A percentile compares a stretch with the other conserved stretches of the same genome.
These are phyloP conservation scores for Chaetodon trifasciatus DNA, from an alignment of 2,797 vertebrate genomes.

Conservation along the genomic window DNA sequence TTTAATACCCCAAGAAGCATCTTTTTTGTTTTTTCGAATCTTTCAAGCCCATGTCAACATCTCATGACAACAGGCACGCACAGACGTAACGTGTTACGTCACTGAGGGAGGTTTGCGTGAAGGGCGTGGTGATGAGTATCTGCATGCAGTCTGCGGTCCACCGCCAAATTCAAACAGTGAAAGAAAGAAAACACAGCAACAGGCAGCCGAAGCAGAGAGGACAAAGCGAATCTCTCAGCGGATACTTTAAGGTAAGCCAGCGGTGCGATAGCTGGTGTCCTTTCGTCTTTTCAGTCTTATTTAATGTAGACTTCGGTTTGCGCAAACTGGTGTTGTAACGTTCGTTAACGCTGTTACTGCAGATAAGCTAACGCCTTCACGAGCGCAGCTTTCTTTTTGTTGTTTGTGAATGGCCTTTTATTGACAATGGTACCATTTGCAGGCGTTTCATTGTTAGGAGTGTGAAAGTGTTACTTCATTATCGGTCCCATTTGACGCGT, in stretches of 20 bases:
- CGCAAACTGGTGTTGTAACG: background rate
- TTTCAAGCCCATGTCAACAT: background rate
- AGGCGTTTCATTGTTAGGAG: background rate
- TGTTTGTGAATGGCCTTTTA: background rate
- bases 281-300: background rate
- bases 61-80: too few species aligned
- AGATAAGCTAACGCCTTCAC: background rate
- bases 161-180: constrained; percentile 87
- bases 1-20: background rate
- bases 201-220: background rate
- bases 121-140: constrained; percentile 42
- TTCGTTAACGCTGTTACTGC: background rate
- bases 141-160: constrained; percentile 39
- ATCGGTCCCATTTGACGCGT: background rate
- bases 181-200: constrained; percentile 51
- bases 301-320: background rate
- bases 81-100: constrained; percentile 44
- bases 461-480: background rate
- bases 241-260: constrained; percentile 33
- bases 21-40: background rate
- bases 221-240: background rate
- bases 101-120: constrained; percentile 3
- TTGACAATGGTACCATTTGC: background rate
- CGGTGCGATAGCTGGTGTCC: accelerated
- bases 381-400: background rate